phyloP scores from a whole-genome alignment of 92 coral and sea anemone genomes.

The Virgularia gustaviana region DNA sequence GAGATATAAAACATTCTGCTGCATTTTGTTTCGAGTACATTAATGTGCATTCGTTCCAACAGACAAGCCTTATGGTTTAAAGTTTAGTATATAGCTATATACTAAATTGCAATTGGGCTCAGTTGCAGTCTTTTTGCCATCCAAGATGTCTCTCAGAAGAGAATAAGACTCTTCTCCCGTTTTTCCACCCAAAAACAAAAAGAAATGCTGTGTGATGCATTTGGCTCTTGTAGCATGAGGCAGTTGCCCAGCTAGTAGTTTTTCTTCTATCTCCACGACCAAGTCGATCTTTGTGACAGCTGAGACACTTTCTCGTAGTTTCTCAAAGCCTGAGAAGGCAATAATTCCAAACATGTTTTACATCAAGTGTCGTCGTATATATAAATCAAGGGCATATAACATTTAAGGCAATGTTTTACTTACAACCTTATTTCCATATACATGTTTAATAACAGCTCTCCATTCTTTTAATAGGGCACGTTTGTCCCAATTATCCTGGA shows the following conservation, averaged over 20 bases:
- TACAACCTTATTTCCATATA: conserved; percentile 9
- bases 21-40: too few species aligned
- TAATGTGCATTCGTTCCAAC: too few species aligned
- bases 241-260: background rate
- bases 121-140: conserved; percentile 1
- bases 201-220: conserved; percentile 2
- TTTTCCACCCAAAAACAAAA: conserved; percentile 1
- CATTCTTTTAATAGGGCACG: background rate
- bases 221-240: background rate
- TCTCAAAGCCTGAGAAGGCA: background rate
- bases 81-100: too few species aligned
- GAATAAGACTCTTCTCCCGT: background rate
- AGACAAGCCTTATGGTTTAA: too few species aligned
- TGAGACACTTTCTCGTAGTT: conserved; percentile 12
- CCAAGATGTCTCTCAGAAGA: background rate
- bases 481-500: background rate
- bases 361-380: background rate
- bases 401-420: background rate
- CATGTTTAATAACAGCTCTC: conserved; percentile 9
- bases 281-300: background rate
- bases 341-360: background rate
- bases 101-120: conserved; percentile 1
- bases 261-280: background rate
- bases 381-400: background rate
- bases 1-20: too few species aligned